Percentiles rank a stretch among this genome's conserved stretches.
Conservation (phyloP, 2,888 invertebrate species). For the Phorcus lineatus region DNA sequence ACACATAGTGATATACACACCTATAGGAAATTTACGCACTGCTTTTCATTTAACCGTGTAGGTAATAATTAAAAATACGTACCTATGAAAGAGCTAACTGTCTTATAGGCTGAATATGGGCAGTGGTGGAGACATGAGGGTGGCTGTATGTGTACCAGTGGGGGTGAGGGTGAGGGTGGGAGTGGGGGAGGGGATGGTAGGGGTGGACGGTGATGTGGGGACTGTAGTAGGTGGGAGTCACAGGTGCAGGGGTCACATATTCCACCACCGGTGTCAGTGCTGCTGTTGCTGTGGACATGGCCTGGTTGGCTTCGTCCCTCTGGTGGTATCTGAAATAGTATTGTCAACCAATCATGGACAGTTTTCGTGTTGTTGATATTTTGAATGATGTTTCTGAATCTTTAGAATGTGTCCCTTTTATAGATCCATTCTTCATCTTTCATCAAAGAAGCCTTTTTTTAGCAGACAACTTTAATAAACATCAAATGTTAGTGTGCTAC, state of each 20-base stretch:
- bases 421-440: no score
- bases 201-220: not conserved
- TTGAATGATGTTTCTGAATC: no score
- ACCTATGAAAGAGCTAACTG: slow-evolving; percentile 17
- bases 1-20: no score
- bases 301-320: slow-evolving; percentile 13
- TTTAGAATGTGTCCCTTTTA: no score
- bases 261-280: not conserved
- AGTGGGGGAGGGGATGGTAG: not conserved
- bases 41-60: no score
- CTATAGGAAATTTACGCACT: no score
- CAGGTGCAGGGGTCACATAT: not conserved
- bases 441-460: no score
- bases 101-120: not conserved
- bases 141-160: not conserved
- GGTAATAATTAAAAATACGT: no score
- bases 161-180: not conserved
- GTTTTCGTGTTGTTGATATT: no score
- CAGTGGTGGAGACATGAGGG: slow-evolving; percentile 5
- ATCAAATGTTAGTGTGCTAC: no score
- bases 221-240: not conserved
- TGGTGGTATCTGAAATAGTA: slow-evolving; percentile 13
- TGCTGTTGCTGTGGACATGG: slow-evolving; percentile 6
- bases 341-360: no score
- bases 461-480: no score